Percentiles rank a stretch among this genome's conserved stretches.
Conservation (phyloP, 2,797 vertebrate genomes). For the Geotria australis region DNA sequence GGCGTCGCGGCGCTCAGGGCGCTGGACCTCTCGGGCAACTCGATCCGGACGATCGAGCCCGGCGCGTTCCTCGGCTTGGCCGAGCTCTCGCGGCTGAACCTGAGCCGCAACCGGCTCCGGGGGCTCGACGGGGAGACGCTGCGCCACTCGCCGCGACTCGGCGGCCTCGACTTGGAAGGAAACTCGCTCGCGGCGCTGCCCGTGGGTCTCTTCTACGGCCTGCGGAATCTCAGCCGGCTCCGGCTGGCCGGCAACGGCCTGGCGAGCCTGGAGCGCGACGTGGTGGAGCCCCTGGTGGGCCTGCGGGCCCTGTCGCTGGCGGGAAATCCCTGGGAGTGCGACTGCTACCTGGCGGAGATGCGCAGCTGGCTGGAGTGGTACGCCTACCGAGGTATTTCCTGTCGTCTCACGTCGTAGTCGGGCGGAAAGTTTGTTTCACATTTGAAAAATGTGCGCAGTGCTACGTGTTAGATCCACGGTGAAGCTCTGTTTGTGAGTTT, state of each 20-base stretch:
- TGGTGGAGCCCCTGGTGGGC: slow-evolving; percentile 59
- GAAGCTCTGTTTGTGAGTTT: too few species aligned
- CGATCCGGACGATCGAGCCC: slow-evolving; percentile 61
- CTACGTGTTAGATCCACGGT: too few species aligned
- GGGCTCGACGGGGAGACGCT: slow-evolving; percentile 49
- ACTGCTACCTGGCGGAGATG: slow-evolving; percentile 85
- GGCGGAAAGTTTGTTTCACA: too few species aligned
- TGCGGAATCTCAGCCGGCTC: slow-evolving; percentile 47
- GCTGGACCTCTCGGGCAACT: slow-evolving; percentile 88
- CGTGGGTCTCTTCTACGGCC: slow-evolving; percentile 42
- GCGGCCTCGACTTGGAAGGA: slow-evolving; percentile 59
- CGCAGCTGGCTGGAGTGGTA: slow-evolving; percentile 99
- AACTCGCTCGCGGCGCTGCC: slow-evolving; percentile 60
- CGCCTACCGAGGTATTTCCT: slow-evolving; percentile 50
- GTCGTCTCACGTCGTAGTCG: too few species aligned
- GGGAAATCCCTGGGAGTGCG: slow-evolving; percentile 91
- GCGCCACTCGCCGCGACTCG: slow-evolving; percentile 30
- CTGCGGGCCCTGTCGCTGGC: slow-evolving; percentile 62
- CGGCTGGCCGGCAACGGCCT: slow-evolving; percentile 64
- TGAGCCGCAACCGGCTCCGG: slow-evolving; percentile 80
- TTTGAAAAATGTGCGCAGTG: too few species aligned
- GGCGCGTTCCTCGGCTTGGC: slow-evolving; percentile 47
- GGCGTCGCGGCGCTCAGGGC: slow-evolving; percentile 60
- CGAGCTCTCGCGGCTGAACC: slow-evolving; percentile 52
- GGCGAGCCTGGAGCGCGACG: slow-evolving; percentile 56